Base-by-base conservation (phyloP, 92 coral and sea anemone species). In the Siderastrea siderea region DNA sequence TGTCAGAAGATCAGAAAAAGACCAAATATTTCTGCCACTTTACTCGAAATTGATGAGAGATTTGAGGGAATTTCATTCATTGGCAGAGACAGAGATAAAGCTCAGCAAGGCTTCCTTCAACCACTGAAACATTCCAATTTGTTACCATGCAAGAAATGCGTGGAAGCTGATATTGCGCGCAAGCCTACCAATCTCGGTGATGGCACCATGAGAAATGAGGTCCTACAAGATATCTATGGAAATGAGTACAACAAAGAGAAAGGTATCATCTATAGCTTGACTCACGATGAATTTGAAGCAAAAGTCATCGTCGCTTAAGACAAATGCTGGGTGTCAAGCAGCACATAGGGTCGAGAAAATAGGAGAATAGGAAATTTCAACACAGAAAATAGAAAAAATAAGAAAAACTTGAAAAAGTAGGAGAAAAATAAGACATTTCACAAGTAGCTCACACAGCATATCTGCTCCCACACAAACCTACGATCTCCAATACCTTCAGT, bases 11-110 rank as follows among this genome's bases (percentile, higher is more conserved):
- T 5, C 53, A 17, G 54, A 73, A 55, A 69, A 61, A 69, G 57
- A 68, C n/a, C n/a, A n/a, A n/a, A n/a, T n/a, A n/a, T n/a, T n/a
- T n/a, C n/a, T n/a, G n/a, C n/a, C n/a, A n/a, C n/a, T n/a, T 53
- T 77, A 11, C 68, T 77, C 9, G 77, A 86, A 52, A 49, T 61
- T n/a, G 53, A 77, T 45, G 14, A 10, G 15, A 43, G 60, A 46
- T 48, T 77, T 17, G 70, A 86, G 19, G 53, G 0, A n/a, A 68
- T 78, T 12, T 6, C 45, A 45, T 82, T 61, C 64, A 43, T 63
- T 17, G 91, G 91, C 12, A 70, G 79, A 6, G 91, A 88, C 44
- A 82, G 91, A 16, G 91, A 48, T 38, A 80, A 87, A 47, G 77
- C 61, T 1, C 73, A 63, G 43, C 5, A 2, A 68, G 80, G 87